Base-by-base conservation (phyloP, 2,113 vertebrate species). In the Calonectris borealis region DNA sequence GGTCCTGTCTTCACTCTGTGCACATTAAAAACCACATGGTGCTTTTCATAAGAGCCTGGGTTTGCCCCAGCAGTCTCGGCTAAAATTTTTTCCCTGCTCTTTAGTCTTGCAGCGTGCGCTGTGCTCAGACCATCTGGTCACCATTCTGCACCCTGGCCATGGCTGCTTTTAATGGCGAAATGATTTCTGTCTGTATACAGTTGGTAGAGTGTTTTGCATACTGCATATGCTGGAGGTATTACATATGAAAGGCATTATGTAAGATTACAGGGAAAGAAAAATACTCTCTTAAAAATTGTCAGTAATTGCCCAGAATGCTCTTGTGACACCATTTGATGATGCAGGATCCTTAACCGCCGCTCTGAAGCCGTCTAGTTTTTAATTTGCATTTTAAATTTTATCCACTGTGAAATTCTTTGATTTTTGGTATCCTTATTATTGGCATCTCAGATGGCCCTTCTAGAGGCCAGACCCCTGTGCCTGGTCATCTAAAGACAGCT, bases 171-270 rank as follows among this genome's bases (percentile, higher is more conserved):
- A 97, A 91, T 90, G 95, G 92, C 2, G 0, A 96, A 95, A 97
- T 93, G 72, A 93, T 96, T 97, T 91, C 91, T 94, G 93, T 92
- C 84, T 96, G 86, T 88, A 2, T 94, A 94, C 93, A 93, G 94
- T 97, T 72, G 91, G 84, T 72, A 32, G 94, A 90, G 87, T 77
- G 88, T 83, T 96, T 95, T 96, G 91, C 89, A 92, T 90, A 77
- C 80, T 95, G 94, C 77, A 13, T 90, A 11, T 79, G 90, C 80
- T 84, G 15, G 46, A 90, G 82, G 91, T 93, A 96, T 94, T 96
- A 71, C 97, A 96, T 97, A 89, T 96, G 96, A 97, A 97, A 97
- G 68, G 90, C 93, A 97, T 97, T 97, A 97, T 73, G 81, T 83
- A 95, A 96, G 91, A 97, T 97, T 95, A 96, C 75, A 95, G 94